A percentile compares a stretch with the other conserved stretches of the same genome.
These are phyloP conservation scores for Leptinotarsa tumamoca DNA, from an alignment of 2,888 invertebrate species.

Conservation along the genomic window DNA sequence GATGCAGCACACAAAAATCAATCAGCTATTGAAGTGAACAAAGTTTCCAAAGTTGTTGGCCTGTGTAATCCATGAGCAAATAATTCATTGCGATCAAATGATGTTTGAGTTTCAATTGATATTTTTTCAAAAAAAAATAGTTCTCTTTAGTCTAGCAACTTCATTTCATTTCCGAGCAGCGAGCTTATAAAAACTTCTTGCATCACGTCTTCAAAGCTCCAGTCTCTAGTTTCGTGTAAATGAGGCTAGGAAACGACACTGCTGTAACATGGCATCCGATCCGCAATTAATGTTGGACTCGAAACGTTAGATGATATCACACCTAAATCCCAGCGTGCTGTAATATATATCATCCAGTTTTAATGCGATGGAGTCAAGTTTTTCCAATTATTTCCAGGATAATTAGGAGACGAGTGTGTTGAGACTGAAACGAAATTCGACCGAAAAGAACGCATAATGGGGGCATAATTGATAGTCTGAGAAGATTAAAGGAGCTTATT, in stretches of 20 bases:
- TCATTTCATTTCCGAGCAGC: no score
- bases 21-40: no score
- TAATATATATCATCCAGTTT: constrained; percentile 12
- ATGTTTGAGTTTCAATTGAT: no score
- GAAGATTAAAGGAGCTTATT: neutral
- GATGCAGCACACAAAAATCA: no score
- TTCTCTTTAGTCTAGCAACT: no score
- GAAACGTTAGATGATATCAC: neutral
- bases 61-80: no score
- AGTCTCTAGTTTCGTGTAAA: no score
- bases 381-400: neutral
- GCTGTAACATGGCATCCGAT: neutral
- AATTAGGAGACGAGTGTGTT: neutral
- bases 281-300: constrained; percentile 7
- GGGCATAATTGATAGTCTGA: neutral
- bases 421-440: neutral
- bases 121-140: no score
- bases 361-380: neutral
- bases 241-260: neutral
- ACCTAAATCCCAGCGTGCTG: neutral
- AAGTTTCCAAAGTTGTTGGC: no score
- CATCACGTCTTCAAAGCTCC: no score
- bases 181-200: no score
- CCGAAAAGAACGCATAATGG: neutral
- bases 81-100: no score